These are phyloP conservation scores for Callaeas wilsoni DNA, from an alignment of 2,113 vertebrate genomes.

Conservation along the genomic window DNA sequence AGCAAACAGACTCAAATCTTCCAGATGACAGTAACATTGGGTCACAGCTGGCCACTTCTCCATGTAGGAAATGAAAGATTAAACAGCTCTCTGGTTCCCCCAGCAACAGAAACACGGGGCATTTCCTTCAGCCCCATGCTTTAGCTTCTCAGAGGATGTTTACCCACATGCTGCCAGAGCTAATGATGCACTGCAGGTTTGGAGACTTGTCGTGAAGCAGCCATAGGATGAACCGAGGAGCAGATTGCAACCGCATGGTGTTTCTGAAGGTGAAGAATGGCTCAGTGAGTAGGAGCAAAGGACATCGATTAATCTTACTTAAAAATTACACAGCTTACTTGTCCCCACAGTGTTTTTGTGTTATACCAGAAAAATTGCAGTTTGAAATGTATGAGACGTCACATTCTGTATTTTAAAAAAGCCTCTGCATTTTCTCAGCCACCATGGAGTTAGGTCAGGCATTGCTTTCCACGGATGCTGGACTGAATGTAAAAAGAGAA, in stretches of 20 bases:
- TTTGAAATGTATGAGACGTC: not conserved
- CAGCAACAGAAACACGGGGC: not conserved
- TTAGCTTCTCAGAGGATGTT: not conserved
- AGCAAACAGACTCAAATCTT: not conserved
- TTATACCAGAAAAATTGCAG: not conserved
- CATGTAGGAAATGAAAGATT: not conserved
- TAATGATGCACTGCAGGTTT: not conserved
- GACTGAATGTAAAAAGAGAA: not conserved
- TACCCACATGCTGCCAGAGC: not conserved
- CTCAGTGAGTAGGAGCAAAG: not conserved
- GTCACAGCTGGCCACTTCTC: not conserved
- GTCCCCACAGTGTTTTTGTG: not conserved
- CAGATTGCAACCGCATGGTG: not conserved
- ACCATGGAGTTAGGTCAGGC: not conserved
- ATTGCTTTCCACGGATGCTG: not conserved
- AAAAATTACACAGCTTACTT: not conserved
- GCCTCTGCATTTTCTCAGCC: not conserved
- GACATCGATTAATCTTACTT: not conserved
- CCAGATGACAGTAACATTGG: not conserved
- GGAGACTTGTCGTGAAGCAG: not conserved
- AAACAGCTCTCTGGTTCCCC: not conserved
- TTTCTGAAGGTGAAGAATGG: not conserved
- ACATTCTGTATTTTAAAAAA: not conserved
- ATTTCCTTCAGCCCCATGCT: not conserved
- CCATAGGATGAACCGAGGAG: not conserved